Percentiles rank a stretch among this genome's conserved stretches.
Conservation (phyloP, 2,888 invertebrate genomes). For the Caenorhabditis drosophilae region DNA sequence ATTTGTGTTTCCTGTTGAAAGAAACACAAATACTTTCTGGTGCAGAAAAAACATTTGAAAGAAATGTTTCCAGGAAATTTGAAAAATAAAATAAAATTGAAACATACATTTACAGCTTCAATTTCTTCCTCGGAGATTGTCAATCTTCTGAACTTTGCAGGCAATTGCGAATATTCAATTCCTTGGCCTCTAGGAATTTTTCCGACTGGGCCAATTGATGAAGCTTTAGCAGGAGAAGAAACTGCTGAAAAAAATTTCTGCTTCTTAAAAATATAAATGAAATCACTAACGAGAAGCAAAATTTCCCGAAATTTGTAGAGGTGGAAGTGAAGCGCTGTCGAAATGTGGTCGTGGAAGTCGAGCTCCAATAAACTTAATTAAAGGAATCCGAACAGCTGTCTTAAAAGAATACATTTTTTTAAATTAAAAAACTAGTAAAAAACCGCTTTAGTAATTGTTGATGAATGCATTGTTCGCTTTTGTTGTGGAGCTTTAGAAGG, state of each 20-base stretch:
- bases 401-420: conserved; percentile 6
- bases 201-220: conserved; percentile 58
- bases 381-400: conserved; percentile 50
- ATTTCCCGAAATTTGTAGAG: conserved; percentile 33
- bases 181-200: conserved; percentile 56
- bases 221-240: conserved; percentile 28
- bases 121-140: conserved; percentile 60
- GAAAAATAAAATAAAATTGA: not conserved
- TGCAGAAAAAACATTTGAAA: not conserved
- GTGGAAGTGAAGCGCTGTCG: conserved; percentile 34
- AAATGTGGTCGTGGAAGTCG: conserved; percentile 63
- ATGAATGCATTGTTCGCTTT: conserved; percentile 35
- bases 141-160: conserved; percentile 52
- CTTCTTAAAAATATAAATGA: too few relatives aligned
- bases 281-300: conserved; percentile 9
- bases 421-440: conserved; percentile 6
- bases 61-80: not conserved
- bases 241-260: too few relatives aligned
- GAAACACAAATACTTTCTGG: not conserved
- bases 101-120: conserved; percentile 62
- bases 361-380: conserved; percentile 67
- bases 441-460: conserved; percentile 17
- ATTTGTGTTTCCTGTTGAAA: conserved; percentile 3
- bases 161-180: conserved; percentile 49
- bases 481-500: not conserved